These are phyloP conservation scores for Allobates femoralis DNA, from an alignment of 2,797 vertebrate species.

Conservation along the genomic window DNA sequence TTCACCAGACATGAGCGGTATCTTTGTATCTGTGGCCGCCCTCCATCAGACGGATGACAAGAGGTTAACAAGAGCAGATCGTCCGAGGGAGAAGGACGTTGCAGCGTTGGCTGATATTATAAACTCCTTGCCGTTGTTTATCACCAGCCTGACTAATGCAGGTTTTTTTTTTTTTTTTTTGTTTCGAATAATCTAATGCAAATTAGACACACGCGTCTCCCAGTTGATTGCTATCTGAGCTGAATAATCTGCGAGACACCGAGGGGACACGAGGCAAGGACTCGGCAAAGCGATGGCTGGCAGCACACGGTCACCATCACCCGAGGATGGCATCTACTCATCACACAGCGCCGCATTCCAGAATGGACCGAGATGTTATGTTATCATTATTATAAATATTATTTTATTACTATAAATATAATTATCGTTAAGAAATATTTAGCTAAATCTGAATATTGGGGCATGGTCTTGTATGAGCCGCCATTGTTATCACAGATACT, in stretches of 20 bases:
- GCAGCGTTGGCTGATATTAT: slow-evolving; percentile 77
- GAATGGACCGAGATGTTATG: no score
- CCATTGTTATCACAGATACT: no score
- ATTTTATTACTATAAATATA: no score
- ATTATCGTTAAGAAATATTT: no score
- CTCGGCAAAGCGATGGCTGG: no score
- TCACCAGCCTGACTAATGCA: slow-evolving; percentile 84
- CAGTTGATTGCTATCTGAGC: slow-evolving; percentile 86
- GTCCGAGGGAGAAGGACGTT: slow-evolving; percentile 68
- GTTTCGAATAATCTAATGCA: slow-evolving; percentile 88
- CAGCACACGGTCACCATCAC: slow-evolving; percentile 26
- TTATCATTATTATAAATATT: no score
- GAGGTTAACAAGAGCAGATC: slow-evolving; percentile 48
- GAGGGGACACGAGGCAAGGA: slow-evolving; percentile 77
- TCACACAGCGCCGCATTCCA: neutral
- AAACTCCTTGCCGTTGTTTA: slow-evolving; percentile 80
- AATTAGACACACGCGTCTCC: slow-evolving; percentile 87
- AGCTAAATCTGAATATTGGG: no score
- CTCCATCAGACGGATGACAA: slow-evolving; percentile 12
- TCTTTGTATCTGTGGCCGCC: neutral
- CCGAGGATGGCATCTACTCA: neutral
- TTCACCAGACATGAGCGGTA: neutral
- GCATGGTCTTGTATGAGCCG: no score
- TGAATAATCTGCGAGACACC: slow-evolving; percentile 79
- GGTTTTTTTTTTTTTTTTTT: slow-evolving; percentile 76